Conservation (phyloP, 2,888 invertebrate species). For the Leptopilina myrica region DNA sequence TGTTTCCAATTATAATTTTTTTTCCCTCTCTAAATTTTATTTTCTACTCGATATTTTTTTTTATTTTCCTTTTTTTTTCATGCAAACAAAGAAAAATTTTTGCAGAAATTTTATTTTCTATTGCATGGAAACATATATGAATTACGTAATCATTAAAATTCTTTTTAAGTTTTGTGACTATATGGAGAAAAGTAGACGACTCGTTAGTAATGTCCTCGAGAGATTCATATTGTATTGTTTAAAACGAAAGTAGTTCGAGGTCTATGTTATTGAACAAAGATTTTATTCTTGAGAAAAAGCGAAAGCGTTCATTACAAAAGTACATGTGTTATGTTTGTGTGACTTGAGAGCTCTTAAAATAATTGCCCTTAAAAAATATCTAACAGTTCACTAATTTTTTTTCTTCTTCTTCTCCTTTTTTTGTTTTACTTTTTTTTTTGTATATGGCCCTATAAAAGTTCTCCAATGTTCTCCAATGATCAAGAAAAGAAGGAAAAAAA, state of each 20-base stretch:
- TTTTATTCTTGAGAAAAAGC: conserved; percentile 5
- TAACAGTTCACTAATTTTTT: neutral
- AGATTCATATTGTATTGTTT: conserved; percentile 29
- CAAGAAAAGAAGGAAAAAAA: neutral
- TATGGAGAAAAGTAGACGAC: neutral
- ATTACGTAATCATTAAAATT: conserved; percentile 4
- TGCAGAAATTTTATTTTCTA: too few species aligned
- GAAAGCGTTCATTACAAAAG: neutral
- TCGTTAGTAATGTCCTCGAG: conserved; percentile 10
- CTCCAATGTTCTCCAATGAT: too few species aligned
- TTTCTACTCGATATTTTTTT: too few species aligned
- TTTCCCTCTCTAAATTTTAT: too few species aligned
- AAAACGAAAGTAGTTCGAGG: conserved; percentile 33
- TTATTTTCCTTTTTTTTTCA: too few species aligned
- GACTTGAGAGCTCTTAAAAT: conserved; percentile 1
- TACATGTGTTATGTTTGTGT: neutral
- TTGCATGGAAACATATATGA: neutral
- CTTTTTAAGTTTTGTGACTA: neutral
- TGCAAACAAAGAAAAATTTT: too few species aligned
- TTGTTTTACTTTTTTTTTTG: too few species aligned
- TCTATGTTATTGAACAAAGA: conserved; percentile 8
- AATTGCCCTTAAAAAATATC: neutral
- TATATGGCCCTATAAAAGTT: too few species aligned
- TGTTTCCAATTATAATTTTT: too few species aligned
- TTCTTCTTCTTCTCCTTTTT: neutral